These are phyloP conservation scores for Asbolus verrucosus DNA, from an alignment of 1,140 invertebrate species.

Conservation along the genomic window DNA sequence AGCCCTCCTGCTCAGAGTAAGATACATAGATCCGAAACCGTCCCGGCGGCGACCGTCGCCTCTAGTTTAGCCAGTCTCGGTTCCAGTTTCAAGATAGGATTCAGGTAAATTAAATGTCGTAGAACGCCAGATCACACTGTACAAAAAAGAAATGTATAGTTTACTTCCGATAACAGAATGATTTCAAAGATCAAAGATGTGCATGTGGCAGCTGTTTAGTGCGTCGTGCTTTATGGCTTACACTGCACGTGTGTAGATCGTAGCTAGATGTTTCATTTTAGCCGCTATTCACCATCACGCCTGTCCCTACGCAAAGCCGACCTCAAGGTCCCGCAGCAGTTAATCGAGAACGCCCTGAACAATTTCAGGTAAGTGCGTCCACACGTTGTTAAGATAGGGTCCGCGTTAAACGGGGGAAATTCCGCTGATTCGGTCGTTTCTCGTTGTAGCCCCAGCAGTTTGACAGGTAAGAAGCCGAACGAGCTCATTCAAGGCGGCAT, in stretches of 20 bases:
- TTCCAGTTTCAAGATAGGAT: conserved; percentile 84
- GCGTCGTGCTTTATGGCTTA: conserved; percentile 50
- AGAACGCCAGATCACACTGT: neutral
- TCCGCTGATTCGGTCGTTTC: no score
- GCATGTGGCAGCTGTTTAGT: conserved; percentile 41
- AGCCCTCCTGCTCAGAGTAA: conserved; percentile 66
- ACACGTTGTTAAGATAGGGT: no score
- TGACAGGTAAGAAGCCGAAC: conserved; percentile 89
- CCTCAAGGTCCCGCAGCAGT: conserved; percentile 77
- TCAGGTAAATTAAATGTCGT: conserved; percentile 74
- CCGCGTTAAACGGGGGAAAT: no score
- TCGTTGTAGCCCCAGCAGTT: conserved; percentile 77
- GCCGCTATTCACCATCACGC: conserved; percentile 82
- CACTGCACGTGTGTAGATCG: conserved; percentile 56
- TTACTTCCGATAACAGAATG: neutral
- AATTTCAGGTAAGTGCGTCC: conserved; percentile 79
- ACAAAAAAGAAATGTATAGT: neutral
- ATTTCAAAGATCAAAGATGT: neutral
- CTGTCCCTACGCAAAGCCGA: conserved; percentile 81
- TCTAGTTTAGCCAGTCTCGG: conserved; percentile 81
- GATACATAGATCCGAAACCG: conserved; percentile 85
- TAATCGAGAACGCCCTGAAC: conserved; percentile 77
- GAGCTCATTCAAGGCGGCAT: conserved; percentile 88
- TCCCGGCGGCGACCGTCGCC: conserved; percentile 79
- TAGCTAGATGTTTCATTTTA: conserved; percentile 72